These are phyloP conservation scores for Muscidifurax raptorellus DNA, from an alignment of 1,140 invertebrate species.

Conservation along the genomic window DNA sequence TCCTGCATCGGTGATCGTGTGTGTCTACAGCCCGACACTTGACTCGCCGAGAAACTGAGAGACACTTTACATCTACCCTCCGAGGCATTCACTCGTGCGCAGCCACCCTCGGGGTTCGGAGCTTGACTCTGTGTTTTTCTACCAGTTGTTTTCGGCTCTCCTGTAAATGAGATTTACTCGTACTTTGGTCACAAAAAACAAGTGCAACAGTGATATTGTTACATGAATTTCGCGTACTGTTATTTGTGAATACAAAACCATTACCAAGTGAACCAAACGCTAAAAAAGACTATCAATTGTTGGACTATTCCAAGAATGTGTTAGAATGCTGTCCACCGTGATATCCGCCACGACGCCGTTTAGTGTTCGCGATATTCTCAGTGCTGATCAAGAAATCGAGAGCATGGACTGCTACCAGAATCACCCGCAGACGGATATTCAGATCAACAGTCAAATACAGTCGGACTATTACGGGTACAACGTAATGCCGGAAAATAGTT, in stretches of 20 bases:
- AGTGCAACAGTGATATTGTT: not conserved
- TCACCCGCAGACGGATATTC: constrained; percentile 61
- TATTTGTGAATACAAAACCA: not conserved
- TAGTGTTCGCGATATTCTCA: constrained; percentile 86
- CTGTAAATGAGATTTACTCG: not conserved
- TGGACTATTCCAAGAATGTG: not conserved
- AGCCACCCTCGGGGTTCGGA: constrained; percentile 54
- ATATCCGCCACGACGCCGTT: constrained; percentile 82
- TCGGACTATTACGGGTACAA: constrained; percentile 70
- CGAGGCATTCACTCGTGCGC: constrained; percentile 68
- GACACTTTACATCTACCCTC: constrained; percentile 72
- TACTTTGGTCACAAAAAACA: not conserved
- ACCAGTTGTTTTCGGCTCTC: constrained; percentile 3
- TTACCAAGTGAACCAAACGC: not conserved
- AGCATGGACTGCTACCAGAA: constrained; percentile 69
- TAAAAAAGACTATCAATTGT: not conserved
- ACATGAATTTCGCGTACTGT: too few relatives aligned
- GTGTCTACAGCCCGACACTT: constrained; percentile 63
- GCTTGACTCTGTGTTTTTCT: constrained; percentile 21
- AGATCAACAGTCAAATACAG: constrained; percentile 55
- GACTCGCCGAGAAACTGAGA: constrained; percentile 68
- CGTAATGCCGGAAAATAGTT: constrained; percentile 61
- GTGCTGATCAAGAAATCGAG: constrained; percentile 67
- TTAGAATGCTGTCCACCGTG: constrained; percentile 68
- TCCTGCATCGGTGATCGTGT: constrained; percentile 44